Evolutionary conservation across 2,113 vertebrate species (phyloP).

Genomic region (Myrmecobius fasciatus): DNA sequence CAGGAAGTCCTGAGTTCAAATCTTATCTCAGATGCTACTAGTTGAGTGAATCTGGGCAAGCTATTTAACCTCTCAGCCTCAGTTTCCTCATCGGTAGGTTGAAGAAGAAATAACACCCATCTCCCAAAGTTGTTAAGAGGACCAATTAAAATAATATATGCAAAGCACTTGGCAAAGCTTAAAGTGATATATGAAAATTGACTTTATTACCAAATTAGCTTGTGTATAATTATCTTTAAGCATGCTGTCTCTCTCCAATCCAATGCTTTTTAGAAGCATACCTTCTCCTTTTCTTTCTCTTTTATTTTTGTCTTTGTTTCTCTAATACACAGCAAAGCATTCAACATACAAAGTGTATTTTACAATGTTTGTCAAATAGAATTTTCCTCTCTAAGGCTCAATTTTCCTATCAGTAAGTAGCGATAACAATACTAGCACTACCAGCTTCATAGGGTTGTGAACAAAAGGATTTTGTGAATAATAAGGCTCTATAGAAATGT

Average conservation of each 20-base stretch:
- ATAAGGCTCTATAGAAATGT: not conserved
- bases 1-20: not conserved
- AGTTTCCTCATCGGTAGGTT: not conserved
- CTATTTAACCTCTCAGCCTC: not conserved
- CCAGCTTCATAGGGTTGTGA: not conserved
- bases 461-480: not conserved
- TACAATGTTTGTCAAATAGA: not conserved
- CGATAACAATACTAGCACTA: not conserved
- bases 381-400: not conserved
- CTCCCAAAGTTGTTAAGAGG: not conserved
- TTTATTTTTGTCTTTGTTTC: not conserved
- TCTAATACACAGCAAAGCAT: not conserved
- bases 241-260: not conserved
- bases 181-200: not conserved
- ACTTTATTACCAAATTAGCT: not conserved
- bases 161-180: not conserved
- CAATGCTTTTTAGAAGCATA: not conserved
- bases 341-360: not conserved
- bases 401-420: not conserved
- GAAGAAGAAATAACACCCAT: not conserved
- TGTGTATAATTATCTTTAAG: not conserved
- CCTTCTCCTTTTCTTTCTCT: not conserved
- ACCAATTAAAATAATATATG: not conserved
- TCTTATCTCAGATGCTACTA: not conserved
- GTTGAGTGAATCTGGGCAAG: not conserved